These are phyloP conservation scores for Phragmatobia fuliginosa DNA, from an alignment of 2,888 invertebrate genomes.

Conservation along the genomic window DNA sequence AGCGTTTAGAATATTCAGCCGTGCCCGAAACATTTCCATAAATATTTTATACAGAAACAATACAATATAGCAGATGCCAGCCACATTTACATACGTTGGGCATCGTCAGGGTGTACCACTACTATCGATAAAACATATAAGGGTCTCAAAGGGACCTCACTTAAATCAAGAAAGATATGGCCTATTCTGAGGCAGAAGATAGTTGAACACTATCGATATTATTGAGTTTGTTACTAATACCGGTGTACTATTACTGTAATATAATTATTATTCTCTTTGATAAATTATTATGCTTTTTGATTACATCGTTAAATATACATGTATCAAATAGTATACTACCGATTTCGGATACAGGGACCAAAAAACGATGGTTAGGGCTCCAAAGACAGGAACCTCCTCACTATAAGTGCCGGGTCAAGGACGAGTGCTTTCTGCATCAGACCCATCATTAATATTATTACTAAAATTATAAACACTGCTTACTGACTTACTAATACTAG, in stretches of 20 bases:
- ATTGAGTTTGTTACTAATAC: neutral
- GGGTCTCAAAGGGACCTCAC: slow-evolving; percentile 26
- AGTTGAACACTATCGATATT: neutral
- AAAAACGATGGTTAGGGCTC: too few relatives aligned
- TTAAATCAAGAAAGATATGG: slow-evolving; percentile 26
- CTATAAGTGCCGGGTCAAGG: too few relatives aligned
- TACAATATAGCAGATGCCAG: slow-evolving; percentile 45
- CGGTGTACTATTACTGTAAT: neutral
- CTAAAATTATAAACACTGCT: too few relatives aligned
- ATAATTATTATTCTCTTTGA: too few relatives aligned
- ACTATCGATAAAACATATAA: slow-evolving; percentile 43
- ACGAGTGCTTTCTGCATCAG: too few relatives aligned
- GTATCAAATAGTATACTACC: too few relatives aligned
- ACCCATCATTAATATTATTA: too few relatives aligned
- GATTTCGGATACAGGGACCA: too few relatives aligned
- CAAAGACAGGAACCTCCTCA: too few relatives aligned
- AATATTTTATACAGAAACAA: slow-evolving; percentile 45
- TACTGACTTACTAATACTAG: too few relatives aligned
- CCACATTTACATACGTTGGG: slow-evolving; percentile 47
- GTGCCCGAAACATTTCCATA: slow-evolving; percentile 25
- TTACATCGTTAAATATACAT: too few relatives aligned
- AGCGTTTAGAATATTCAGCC: slow-evolving; percentile 29
- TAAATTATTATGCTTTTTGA: too few relatives aligned
- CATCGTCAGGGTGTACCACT: slow-evolving; percentile 27
- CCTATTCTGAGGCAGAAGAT: neutral